Evolutionary conservation across 2,113 vertebrate species (phyloP), one percentile per base, ranked within the genome.

Genomic region (Hippocampus mohnikei): DNA sequence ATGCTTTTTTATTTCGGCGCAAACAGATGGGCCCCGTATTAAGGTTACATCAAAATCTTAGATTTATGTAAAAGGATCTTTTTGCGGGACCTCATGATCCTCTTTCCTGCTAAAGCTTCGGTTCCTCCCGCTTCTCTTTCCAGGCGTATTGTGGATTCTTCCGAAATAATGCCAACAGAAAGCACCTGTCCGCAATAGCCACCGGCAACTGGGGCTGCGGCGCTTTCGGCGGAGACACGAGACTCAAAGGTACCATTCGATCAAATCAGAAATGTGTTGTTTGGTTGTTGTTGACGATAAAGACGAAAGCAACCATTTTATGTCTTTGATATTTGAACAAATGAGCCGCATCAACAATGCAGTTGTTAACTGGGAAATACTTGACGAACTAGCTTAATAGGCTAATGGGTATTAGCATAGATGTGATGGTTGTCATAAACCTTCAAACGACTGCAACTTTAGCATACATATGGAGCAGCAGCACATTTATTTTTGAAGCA

Each of bases 151-250:
- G 97, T 76, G 95, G 97, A 67, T 98, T 99, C 88, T 85, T 86
- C 74, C 91, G 95, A 27, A 91, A 83, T 65, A 93, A 88, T 0
- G 66, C 90, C 71, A 89, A 93, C 78, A 86, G 90, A 44, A 91
- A 94, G 50, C 92, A 95, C 42, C 94, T 98, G 77, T 94, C 97
- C 79, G 95, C 96, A 20, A 85, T 98, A 46, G 97, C 97, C 58
- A 99, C 97, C 0, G 97, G 97, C 73, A 99, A 99, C 93, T 99
- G 97, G 97, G 97, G 97, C 40, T 99, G 97, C 58, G 97, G 97
- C 80, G 97, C 94, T 67, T 98, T 98, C 83, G 94, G 96, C 18
- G 97, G 97, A 69, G 95, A 99, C 85, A 93, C 95, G 10, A 87
- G 94, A 72, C 92, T 99, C 84, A 99, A 99, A 97, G 96, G 96